Base-by-base conservation (phyloP, 2,113 vertebrate species). In the Alosa alosa region DNA sequence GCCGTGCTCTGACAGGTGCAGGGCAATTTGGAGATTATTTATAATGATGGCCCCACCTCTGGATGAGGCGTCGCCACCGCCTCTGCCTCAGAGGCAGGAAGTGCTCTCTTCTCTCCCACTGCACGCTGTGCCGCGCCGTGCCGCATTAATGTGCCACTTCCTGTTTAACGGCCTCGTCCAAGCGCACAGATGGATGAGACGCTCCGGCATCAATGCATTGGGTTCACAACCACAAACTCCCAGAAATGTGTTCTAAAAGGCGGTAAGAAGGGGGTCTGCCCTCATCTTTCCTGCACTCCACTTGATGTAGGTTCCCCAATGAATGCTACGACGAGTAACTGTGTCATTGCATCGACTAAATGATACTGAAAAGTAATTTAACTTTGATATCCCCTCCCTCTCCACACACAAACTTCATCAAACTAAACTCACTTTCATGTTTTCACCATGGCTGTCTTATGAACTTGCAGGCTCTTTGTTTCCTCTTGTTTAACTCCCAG, bases 11-110 rank as follows among this genome's bases (percentile, higher is more conserved):
- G 93, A 94, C 94, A 94, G 94, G 92, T 94, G 93, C 85, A n/a
- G 90, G 88, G 86, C 90, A 93, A 91, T 93, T 93, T 88, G 89
- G 86, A 91, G 92, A 93, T 93, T 93, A 94, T 93, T 94, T 94
- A 94, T 93, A 93, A 93, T 92, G 90, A 92, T 86, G 78, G 86
- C 89, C 87, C 87, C 86, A 83, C 87, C 89, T 89, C 86, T 11
- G 57, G 91, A 89, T 91, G 50, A 81, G 84, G 88, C 46, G 68
- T 91, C 91, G 31, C 82, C 88, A 72, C 91, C 92, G 89, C 93
- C 92, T 93, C n/a, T 64, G 44, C 36, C 64, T 2, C 64, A 72
- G n/a, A 10, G 64, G 64, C 64, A 72, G 64, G 64, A 72, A 72
- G 64, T 72, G 11, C n/a, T 8, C 64, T 72, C 64, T 57, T 18